Evolutionary conservation across 2,888 invertebrate species (phyloP).

Genomic region (Drosophila tanythrix): DNA sequence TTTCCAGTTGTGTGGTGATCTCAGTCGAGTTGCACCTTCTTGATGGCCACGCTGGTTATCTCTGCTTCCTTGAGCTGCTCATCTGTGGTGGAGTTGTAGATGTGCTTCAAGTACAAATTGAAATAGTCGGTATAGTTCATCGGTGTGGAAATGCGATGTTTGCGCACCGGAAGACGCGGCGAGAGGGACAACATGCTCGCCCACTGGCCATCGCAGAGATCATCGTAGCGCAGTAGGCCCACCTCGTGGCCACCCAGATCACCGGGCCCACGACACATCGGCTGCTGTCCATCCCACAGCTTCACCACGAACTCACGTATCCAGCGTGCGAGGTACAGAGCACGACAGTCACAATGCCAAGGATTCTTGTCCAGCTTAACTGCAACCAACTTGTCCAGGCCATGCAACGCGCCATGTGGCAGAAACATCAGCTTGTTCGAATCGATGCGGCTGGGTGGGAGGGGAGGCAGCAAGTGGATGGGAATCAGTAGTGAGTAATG

Average conservation of each 20-base stretch:
- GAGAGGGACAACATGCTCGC: constrained; percentile 87
- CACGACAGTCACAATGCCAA: constrained; percentile 88
- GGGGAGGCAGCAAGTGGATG: background rate
- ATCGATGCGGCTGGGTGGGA: constrained; percentile 85
- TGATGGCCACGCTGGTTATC: constrained; percentile 72
- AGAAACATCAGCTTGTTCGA: constrained; percentile 88
- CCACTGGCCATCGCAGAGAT: constrained; percentile 90
- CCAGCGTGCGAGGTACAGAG: constrained; percentile 88
- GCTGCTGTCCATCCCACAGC: constrained; percentile 86
- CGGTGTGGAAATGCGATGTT: constrained; percentile 83
- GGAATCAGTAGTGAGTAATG: background rate
- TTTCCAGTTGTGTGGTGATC: background rate
- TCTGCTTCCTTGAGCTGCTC: constrained; percentile 73
- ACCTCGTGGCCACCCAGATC: constrained; percentile 86
- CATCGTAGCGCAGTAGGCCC: constrained; percentile 87
- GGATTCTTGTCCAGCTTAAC: constrained; percentile 88
- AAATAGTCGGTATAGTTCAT: constrained; percentile 84
- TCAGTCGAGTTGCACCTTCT: constrained; percentile 67
- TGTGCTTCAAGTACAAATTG: constrained; percentile 84
- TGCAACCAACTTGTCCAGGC: constrained; percentile 86
- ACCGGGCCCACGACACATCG: constrained; percentile 86
- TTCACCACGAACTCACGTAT: constrained; percentile 85
- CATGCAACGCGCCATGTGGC: constrained; percentile 87
- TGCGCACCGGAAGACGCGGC: constrained; percentile 83
- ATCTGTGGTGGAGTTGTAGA: constrained; percentile 80